phyloP scores from a whole-genome alignment of 2,113 vertebrate species.

The Anarrhichthys ocellatus region DNA sequence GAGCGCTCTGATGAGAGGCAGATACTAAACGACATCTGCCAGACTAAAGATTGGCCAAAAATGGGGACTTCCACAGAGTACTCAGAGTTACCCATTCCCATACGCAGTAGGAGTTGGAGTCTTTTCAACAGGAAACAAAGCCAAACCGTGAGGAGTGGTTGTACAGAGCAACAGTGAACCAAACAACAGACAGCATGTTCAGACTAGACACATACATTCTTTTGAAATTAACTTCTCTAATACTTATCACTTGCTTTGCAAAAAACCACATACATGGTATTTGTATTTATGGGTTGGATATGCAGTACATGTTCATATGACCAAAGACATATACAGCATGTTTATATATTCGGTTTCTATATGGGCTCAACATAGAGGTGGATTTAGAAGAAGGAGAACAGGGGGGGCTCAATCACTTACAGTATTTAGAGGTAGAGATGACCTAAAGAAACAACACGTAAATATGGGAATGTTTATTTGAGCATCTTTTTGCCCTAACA shows the following conservation, averaged over 20 bases:
- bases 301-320: not conserved
- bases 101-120: not conserved
- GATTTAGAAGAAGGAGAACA: not conserved
- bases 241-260: not conserved
- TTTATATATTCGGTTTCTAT: not conserved
- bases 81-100: not conserved
- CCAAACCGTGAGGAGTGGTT: conserved; percentile 11
- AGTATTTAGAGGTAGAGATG: not conserved
- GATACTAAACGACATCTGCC: conserved; percentile 1
- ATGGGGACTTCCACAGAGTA: not conserved
- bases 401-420: not conserved
- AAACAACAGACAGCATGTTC: conserved; percentile 14
- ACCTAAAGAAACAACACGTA: not conserved
- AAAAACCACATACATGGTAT: not conserved
- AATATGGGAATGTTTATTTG: not conserved
- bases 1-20: not conserved
- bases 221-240: not conserved
- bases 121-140: conserved; percentile 31
- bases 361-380: not conserved
- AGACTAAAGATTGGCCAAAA: conserved; percentile 17
- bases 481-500: not conserved
- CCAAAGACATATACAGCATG: not conserved
- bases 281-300: not conserved
- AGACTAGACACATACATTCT: conserved; percentile 8
- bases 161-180: not conserved